Base-by-base conservation (phyloP, 2,797 vertebrate species). In the Lepidocolaptes lacrymiger region DNA sequence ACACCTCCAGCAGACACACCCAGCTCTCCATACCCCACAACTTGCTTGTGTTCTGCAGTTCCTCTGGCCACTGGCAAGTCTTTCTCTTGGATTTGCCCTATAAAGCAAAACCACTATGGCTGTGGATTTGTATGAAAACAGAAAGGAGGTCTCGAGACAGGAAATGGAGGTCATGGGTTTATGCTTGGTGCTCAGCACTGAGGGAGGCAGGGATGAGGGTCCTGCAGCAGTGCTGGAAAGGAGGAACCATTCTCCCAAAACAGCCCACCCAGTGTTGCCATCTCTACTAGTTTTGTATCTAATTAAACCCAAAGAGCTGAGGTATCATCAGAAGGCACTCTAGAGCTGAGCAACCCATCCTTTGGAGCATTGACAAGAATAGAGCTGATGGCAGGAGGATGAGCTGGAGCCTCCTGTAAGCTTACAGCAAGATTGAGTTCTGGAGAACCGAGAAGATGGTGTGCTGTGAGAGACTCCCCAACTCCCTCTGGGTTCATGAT, bases 181-280 rank as follows among this genome's bases (percentile, higher is more conserved):
- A 0, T 16, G 37, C 32, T 64, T 3, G 0, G 23, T 36, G 66
- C 41, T 37, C 26, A 10, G 64, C 13, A 0, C 39, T 54, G 69
- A 2, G 18, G 52, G 52, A 37, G 51, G 41, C 2, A 2, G 44
- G 58, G 79, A 39, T 24, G 36, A 34, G 7, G 64, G 34, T 30
- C 44, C 74, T 3, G 20, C 51, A 4, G 13, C 19, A 55, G 36
- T 5, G 44, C 74, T 30, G 37, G 58, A 52, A 68, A 61, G 24
- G 34, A 6, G 37, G 32, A 79, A n/a, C n/a, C 1, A 2, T 59
- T n/a, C 23, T 23, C 56, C 20, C 2, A 1, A 10, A 62, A 58
- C 8, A 41, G 28, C 44, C 51, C 7, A 1, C 7, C 55, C 8
- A 4, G 20, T 2, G 3, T 48, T 83, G 67, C 78, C 39, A 19